A percentile compares a stretch with the other conserved stretches of the same genome.
Evolutionary conservation across 2,113 vertebrate genomes (phyloP).

Genomic region (Xiphophorus maculatus): DNA sequence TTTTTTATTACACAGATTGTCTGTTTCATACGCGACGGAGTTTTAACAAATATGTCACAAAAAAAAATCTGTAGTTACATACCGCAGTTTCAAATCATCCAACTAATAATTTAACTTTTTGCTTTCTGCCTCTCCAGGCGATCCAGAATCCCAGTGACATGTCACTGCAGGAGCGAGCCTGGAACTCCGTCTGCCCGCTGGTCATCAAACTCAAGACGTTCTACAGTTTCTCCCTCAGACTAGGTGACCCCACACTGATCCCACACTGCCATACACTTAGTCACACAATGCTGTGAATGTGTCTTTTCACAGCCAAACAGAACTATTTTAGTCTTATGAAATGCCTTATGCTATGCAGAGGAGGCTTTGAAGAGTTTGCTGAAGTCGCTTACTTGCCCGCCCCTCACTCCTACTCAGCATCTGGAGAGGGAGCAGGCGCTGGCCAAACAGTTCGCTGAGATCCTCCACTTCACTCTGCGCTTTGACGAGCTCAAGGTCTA

Average conservation of each 20-base stretch:
- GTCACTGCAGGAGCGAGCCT: constrained; percentile 92
- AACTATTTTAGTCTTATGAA: background rate
- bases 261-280: background rate
- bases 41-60: no score
- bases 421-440: constrained; percentile 96
- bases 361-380: constrained; percentile 92
- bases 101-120: background rate
- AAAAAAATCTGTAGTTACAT: no score
- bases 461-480: constrained; percentile 97
- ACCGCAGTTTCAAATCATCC: background rate
- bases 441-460: constrained; percentile 98
- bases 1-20: no score
- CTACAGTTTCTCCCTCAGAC: constrained; percentile 93
- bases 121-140: constrained; percentile 78
- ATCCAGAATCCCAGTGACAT: constrained; percentile 96
- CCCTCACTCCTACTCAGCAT: constrained; percentile 94
- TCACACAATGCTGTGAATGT: no score
- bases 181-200: constrained; percentile 95
- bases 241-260: constrained; percentile 79
- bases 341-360: constrained; percentile 75
- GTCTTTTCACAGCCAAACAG: no score
- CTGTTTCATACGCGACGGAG: no score
- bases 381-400: constrained; percentile 91
- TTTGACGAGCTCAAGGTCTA: constrained; percentile 97
- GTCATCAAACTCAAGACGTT: constrained; percentile 96